Base-by-base conservation (phyloP, 1,140 invertebrate genomes). In the Archegozetes longisetosus region DNA sequence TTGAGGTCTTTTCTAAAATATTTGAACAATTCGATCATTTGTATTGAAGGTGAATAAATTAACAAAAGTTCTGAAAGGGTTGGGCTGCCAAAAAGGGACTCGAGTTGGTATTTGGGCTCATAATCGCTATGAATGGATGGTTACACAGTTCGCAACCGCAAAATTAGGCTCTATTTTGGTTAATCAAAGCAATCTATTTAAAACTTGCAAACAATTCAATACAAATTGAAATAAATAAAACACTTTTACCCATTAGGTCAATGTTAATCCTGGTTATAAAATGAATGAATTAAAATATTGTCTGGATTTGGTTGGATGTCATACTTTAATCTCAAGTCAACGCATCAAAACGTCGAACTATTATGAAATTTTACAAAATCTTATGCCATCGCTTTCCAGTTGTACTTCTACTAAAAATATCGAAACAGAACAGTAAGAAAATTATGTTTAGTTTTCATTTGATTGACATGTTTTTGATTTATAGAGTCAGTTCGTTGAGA, bases 41-140 rank as follows among this genome's bases (percentile, higher is more conserved):
- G 53, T 20, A 53, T 2, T 14, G 40, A 25, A 89, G 77, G 80
- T 78, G 0, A 84, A 95, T 67, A 77, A 79, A 28, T 67, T 96
- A 1, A 90, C 89, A 2, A 83, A 84, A n/a, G 86, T 86, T 1
- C 74, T 97, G 0, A 69, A 81, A 47, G 78, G 79, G 25, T 67
- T 92, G 13, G 90, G 90, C 0, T 69, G 96, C 12, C 68, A 81
- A 61, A 78, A 74, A 53, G 89, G 88, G 0, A 92, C 97, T 48
- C 71, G 85, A 6, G 65, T 98, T 2, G 92, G 85, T 0, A 75
- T 97, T 14, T 95, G 87, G 85, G 81, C 83, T 0, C 88, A 90
- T 0, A 98, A 96, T 72, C 76, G 77, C 25, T 68, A 81, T 4
- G 82, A 87, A 66, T 98, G 91, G 90, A 75, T 85, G 2, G 66